A percentile compares a stretch with the other conserved stretches of the same genome.
Conservation (phyloP, 2,113 vertebrate species). For the Nansenia antarctica region DNA sequence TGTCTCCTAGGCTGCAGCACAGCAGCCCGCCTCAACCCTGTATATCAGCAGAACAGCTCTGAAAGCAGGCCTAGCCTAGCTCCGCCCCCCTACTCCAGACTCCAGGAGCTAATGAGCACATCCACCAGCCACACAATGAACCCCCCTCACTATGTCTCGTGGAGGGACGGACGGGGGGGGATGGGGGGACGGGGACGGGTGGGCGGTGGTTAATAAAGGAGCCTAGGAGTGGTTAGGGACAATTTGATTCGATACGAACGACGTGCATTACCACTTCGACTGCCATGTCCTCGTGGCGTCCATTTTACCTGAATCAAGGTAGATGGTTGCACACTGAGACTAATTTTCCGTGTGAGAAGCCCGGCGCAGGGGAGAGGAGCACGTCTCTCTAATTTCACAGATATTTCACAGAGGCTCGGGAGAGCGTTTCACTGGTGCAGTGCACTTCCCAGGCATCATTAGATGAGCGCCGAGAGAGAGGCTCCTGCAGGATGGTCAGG, state of each 20-base stretch:
- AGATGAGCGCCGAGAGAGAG: constrained; percentile 13
- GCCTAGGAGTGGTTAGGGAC: constrained; percentile 57
- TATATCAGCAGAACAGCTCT: constrained; percentile 69
- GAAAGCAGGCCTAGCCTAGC: constrained; percentile 44
- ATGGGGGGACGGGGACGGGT: too few species aligned
- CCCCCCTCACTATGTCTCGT: constrained; percentile 47
- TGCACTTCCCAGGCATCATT: constrained; percentile 56
- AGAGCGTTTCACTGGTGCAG: constrained; percentile 56
- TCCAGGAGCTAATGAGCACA: constrained; percentile 66
- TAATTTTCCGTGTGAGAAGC: constrained; percentile 63
- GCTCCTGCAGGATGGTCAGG: neutral
- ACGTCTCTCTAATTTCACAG: constrained; percentile 65
- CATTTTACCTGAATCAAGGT: constrained; percentile 58
- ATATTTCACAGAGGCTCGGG: constrained; percentile 61
- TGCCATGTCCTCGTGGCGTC: constrained; percentile 38
- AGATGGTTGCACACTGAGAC: constrained; percentile 47
- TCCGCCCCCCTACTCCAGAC: constrained; percentile 14
- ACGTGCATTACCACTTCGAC: constrained; percentile 65
- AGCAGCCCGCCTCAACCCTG: constrained; percentile 54
- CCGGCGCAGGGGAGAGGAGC: constrained; percentile 31
- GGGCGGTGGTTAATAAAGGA: constrained; percentile 66
- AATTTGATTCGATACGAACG: constrained; percentile 62
- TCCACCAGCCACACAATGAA: constrained; percentile 60
- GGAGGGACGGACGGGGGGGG: constrained; percentile 38
- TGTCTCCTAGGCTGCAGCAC: constrained; percentile 51